phyloP scores from a whole-genome alignment of 2,113 vertebrate species.

The Egretta garzetta region DNA sequence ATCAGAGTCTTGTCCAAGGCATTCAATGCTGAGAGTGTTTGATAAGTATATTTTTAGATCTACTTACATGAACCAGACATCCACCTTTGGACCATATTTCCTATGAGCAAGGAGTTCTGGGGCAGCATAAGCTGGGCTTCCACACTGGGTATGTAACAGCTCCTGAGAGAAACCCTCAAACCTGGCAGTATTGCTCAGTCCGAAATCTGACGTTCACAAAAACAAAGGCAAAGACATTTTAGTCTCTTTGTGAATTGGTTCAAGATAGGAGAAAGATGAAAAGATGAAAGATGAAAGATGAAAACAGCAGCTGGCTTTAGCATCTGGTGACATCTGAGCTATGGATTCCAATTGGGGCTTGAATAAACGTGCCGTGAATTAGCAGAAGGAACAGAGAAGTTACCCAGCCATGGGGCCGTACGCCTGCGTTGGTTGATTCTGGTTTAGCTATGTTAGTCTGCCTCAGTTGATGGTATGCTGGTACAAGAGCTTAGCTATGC shows the following conservation, averaged over 20 bases:
- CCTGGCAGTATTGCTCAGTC: constrained; percentile 85
- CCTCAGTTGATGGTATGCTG: background rate
- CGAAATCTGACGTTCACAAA: constrained; percentile 79
- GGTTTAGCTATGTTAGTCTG: background rate
- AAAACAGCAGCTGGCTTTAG: background rate
- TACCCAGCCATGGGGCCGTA: background rate
- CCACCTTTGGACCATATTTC: constrained; percentile 88
- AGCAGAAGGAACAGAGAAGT: background rate
- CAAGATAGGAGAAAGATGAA: background rate
- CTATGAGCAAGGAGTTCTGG: constrained; percentile 85
- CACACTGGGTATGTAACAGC: constrained; percentile 83
- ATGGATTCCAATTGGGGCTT: background rate
- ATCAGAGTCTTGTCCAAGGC: background rate
- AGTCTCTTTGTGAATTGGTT: background rate
- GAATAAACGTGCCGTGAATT: background rate
- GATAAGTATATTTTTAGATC: background rate
- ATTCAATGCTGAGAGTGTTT: background rate
- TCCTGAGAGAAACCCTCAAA: constrained; percentile 80
- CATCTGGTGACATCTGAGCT: background rate
- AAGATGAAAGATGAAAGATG: background rate
- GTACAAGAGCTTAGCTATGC: background rate
- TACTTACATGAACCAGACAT: constrained; percentile 87
- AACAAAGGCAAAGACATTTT: background rate
- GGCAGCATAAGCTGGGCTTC: constrained; percentile 84
- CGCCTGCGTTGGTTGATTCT: background rate